Percentiles rank a stretch among this genome's conserved stretches.
Evolutionary conservation across 2,797 vertebrate species (phyloP).

Genomic region (Hemibagrus guttatus): DNA sequence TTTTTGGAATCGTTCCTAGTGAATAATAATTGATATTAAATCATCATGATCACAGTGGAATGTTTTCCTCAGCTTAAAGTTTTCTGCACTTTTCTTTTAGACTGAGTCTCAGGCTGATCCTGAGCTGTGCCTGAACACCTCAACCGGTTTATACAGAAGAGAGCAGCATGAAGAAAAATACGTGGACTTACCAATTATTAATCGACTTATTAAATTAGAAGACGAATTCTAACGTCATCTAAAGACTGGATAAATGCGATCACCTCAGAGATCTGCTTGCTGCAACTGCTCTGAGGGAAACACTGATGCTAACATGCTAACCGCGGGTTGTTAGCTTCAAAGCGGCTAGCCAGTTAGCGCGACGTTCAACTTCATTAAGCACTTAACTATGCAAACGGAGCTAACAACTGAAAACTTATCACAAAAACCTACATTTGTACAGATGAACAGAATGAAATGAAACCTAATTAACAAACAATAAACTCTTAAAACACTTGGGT

Average conservation of each 20-base stretch:
- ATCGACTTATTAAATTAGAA: too few species aligned
- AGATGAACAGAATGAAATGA: background rate
- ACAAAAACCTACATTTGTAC: background rate
- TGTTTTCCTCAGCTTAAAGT: background rate
- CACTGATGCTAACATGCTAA: background rate
- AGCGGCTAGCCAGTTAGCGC: background rate
- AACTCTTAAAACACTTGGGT: background rate
- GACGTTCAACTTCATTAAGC: background rate
- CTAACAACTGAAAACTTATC: background rate
- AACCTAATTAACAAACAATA: background rate
- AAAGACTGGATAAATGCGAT: too few species aligned
- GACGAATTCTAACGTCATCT: too few species aligned
- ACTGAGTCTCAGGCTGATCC: too few species aligned
- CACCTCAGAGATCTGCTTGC: too few species aligned
- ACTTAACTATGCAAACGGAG: background rate
- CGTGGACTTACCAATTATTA: background rate
- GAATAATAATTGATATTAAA: too few species aligned
- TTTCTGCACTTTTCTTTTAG: background rate
- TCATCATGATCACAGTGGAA: background rate
- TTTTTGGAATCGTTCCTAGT: background rate
- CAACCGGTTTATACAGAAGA: too few species aligned
- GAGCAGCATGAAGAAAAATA: background rate
- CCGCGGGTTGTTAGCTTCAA: background rate
- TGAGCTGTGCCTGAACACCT: too few species aligned
- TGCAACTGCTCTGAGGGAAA: background rate